Evolutionary conservation across 92 coral and sea anemone species (phyloP), one percentile per base, ranked within the genome.

Genomic region (Desmophyllum pertusum): DNA sequence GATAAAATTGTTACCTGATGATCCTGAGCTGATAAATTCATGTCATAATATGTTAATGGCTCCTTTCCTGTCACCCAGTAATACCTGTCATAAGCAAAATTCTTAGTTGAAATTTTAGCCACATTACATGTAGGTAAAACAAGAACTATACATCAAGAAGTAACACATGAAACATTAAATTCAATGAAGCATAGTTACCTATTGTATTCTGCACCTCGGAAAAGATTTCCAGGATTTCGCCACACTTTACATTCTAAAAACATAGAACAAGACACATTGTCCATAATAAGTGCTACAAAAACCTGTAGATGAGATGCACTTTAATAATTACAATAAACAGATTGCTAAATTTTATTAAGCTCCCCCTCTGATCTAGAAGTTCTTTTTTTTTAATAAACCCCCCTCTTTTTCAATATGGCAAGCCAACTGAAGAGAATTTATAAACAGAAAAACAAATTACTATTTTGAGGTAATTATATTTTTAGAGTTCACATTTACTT

Each of bases 1-100:
- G 18, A 23, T 18, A 9, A 9, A 41, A 37, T n/a, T 15, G 31
- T 65, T 94, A 94, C 98, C 98, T 96, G 98, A 46, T 96, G 98
- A 85, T 96, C 98, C 77, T 96, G 98, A n/a, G 98, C 95, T 4
- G 98, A 92, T 15, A 96, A 91, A 77, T 96, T 96, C 98, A 96
- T 96, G 81, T 96, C 98, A 76, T 94, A 96, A 84, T 88, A 92
- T 4, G 98, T 93, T 46, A 96, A 73, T 5, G 98, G 96, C 45
- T 96, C 98, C 85, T 90, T 93, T 13, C 98, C 98, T 39, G 96
- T 92, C 43, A 96, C 98, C 98, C 98, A 96, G 46, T 89, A 91
- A 83, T 96, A 96, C 83, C 98, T 95, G 76, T 37, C 23, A 46
- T 10, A 31, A 27, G 38, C 76, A 80, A 51, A 80, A 23, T 23